Evolutionary conservation across 1,140 invertebrate genomes (phyloP).

Genomic region (Brachionus angularis): DNA sequence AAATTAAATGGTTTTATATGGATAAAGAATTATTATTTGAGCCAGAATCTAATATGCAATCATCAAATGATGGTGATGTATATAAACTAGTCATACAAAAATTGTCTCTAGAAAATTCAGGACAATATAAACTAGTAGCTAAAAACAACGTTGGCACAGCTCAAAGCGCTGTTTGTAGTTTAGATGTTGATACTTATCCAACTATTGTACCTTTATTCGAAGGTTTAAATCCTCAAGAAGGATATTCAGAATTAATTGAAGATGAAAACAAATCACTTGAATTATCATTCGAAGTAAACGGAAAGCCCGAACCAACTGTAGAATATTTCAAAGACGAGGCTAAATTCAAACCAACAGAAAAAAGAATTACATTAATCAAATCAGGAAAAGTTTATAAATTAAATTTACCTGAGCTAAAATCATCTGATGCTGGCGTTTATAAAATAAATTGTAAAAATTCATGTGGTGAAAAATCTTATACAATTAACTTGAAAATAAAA

Average conservation of each 20-base stretch:
- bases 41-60: not conserved
- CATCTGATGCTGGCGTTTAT: constrained; percentile 33
- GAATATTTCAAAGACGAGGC: constrained; percentile 36
- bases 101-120: constrained; percentile 49
- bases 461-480: not conserved
- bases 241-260: not conserved
- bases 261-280: not conserved
- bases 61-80: constrained; percentile 46
- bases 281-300: constrained; percentile 17
- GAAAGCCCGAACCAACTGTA: constrained; percentile 30
- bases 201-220: constrained; percentile 10
- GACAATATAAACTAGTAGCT: constrained; percentile 47
- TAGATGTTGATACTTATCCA: constrained; percentile 18
- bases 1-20: constrained; percentile 14
- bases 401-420: not conserved
- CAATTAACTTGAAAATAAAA: constrained; percentile 13
- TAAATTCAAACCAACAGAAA: constrained; percentile 37
- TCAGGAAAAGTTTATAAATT: constrained; percentile 20
- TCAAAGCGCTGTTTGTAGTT: not conserved
- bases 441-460: not conserved
- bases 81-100: constrained; percentile 51
- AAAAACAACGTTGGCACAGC: constrained; percentile 13
- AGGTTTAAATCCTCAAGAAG: not conserved
- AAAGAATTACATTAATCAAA: constrained; percentile 19
- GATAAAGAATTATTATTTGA: constrained; percentile 4